These are phyloP conservation scores for Plestiodon gilberti DNA, from an alignment of 2,113 vertebrate genomes.

Conservation along the genomic window DNA sequence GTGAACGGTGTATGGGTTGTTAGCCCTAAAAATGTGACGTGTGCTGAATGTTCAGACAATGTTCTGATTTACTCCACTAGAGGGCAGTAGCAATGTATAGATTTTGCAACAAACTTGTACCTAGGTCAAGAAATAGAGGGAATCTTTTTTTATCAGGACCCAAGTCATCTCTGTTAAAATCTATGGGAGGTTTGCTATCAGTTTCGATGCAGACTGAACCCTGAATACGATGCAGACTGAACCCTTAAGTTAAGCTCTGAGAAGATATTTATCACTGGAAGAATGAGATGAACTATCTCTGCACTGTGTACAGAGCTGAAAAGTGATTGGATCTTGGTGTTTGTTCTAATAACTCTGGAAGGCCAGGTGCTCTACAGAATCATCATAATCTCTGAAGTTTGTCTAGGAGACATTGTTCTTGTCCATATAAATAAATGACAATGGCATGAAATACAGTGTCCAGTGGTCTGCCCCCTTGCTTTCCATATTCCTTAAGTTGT, in stretches of 20 bases:
- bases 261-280: neutral
- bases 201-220: neutral
- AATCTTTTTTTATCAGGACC: neutral
- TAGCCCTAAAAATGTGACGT: neutral
- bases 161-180: neutral
- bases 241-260: too few relatives aligned
- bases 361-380: neutral
- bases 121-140: too few relatives aligned
- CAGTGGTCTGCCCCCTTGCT: neutral
- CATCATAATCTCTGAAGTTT: neutral
- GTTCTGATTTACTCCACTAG: neutral
- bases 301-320: neutral
- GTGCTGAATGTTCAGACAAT: neutral
- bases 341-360: neutral
- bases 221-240: neutral
- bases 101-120: neutral
- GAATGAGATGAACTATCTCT: neutral
- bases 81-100: neutral
- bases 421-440: neutral
- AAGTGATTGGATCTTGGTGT: neutral
- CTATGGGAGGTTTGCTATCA: neutral
- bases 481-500: neutral
- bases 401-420: neutral
- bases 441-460: neutral
- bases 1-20: too few relatives aligned